phyloP scores from a whole-genome alignment of 2,888 invertebrate genomes.

The Neoitamus cyanurus region DNA sequence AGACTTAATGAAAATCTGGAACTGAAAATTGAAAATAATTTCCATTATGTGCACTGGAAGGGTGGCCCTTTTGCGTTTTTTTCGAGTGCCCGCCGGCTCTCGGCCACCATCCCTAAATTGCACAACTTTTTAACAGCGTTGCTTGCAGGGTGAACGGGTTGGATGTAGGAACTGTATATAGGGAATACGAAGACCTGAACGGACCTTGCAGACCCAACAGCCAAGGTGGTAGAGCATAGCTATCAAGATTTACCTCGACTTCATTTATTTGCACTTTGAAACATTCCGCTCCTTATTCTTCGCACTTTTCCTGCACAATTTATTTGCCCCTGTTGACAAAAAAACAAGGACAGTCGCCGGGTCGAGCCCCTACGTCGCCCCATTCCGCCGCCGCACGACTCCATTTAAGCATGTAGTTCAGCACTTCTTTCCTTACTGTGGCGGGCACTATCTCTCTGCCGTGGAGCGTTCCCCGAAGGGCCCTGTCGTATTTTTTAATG shows the following conservation, averaged over 20 bases:
- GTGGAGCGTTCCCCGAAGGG: constrained; percentile 25
- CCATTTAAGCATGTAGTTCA: constrained; percentile 27
- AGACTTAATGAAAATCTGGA: constrained; percentile 49
- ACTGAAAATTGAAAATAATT: constrained; percentile 47
- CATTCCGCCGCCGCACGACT: background rate
- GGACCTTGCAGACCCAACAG: background rate
- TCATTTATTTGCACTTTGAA: constrained; percentile 39
- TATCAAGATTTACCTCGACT: constrained; percentile 33
- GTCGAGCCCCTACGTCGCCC: background rate
- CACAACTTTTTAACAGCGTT: background rate
- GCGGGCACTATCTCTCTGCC: constrained; percentile 18
- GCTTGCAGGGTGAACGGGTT: background rate
- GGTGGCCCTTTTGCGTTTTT: background rate
- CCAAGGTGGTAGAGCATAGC: background rate
- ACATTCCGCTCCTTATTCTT: constrained; percentile 13
- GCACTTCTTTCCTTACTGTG: constrained; percentile 15
- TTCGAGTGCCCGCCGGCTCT: background rate
- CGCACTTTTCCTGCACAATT: constrained; percentile 39
- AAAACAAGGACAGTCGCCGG: constrained; percentile 21
- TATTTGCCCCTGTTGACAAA: constrained; percentile 31
- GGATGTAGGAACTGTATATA: background rate
- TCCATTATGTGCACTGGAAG: constrained; percentile 26
- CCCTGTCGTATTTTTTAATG: constrained; percentile 51
- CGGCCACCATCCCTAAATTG: background rate
- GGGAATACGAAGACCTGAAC: background rate